Evolutionary conservation across 2,888 invertebrate species (phyloP).

Genomic region (Cephus pulcher): DNA sequence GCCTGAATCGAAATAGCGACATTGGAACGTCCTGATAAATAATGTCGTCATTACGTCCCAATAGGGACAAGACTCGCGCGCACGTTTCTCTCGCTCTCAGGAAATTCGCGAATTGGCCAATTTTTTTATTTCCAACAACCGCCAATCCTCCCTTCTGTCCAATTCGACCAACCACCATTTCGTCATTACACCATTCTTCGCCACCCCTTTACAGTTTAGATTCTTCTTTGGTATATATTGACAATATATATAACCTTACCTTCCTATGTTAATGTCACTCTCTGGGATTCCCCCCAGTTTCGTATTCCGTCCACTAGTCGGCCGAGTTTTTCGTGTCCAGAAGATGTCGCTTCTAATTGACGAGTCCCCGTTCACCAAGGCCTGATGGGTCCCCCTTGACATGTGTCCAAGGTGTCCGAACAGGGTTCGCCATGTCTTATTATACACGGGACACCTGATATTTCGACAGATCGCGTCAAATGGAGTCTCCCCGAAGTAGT

Average conservation of each 20-base stretch:
- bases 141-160: too few species aligned
- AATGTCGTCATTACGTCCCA: too few species aligned
- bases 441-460: slow-evolving; percentile 49
- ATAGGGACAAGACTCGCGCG: too few species aligned
- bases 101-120: too few species aligned
- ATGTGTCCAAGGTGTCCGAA: slow-evolving; percentile 58
- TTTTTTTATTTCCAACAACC: too few species aligned
- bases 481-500: background rate
- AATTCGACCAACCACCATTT: too few species aligned
- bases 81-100: too few species aligned
- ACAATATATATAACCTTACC: background rate
- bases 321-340: slow-evolving; percentile 54
- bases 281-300: slow-evolving; percentile 42
- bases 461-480: slow-evolving; percentile 28
- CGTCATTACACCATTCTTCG: too few species aligned
- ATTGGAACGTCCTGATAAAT: too few species aligned
- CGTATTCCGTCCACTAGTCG: slow-evolving; percentile 47
- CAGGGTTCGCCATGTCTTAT: slow-evolving; percentile 52
- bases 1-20: too few species aligned
- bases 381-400: slow-evolving; percentile 35
- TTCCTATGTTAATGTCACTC: slow-evolving; percentile 56
- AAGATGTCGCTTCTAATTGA: slow-evolving; percentile 58
- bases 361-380: slow-evolving; percentile 30
- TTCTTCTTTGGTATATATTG: too few species aligned
- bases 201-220: too few species aligned